Evolutionary conservation across 2,113 vertebrate species (phyloP).

Genomic region (Archocentrus centrarchus): DNA sequence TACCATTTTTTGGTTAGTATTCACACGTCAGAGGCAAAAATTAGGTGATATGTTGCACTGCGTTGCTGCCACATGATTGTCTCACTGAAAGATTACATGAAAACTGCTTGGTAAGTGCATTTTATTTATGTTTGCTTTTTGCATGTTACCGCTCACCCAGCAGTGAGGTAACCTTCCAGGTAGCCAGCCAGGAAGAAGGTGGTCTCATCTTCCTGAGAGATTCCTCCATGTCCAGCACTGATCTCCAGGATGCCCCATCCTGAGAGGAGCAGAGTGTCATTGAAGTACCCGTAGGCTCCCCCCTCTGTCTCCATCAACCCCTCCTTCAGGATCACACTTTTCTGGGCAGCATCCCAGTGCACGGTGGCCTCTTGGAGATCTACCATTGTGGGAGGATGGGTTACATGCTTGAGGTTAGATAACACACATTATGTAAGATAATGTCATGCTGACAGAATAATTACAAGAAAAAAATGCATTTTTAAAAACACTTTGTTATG

Average conservation of each 20-base stretch:
- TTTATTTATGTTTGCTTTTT: neutral
- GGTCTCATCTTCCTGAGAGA: constrained; percentile 78
- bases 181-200: constrained; percentile 88
- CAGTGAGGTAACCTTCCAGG: constrained; percentile 91
- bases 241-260: constrained; percentile 91
- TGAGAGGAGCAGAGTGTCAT: constrained; percentile 83
- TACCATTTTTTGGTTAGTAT: too few relatives aligned
- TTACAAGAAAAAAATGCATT: neutral
- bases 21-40: too few relatives aligned
- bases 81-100: neutral
- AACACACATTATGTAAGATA: constrained; percentile 69
- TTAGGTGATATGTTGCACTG: neutral
- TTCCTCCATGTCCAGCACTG: constrained; percentile 84
- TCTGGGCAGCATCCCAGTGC: constrained; percentile 83
- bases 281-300: constrained; percentile 89
- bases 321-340: constrained; percentile 81
- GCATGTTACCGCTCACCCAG: constrained; percentile 80
- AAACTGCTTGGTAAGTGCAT: neutral
- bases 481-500: neutral
- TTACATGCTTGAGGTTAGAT: constrained; percentile 61
- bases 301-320: constrained; percentile 81
- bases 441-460: constrained; percentile 26
- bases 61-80: neutral
- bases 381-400: constrained; percentile 56
- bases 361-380: constrained; percentile 81